A percentile compares a stretch with the other conserved stretches of the same genome.
Conservation (phyloP, 2,113 vertebrate genomes). For the Strigops habroptila region DNA sequence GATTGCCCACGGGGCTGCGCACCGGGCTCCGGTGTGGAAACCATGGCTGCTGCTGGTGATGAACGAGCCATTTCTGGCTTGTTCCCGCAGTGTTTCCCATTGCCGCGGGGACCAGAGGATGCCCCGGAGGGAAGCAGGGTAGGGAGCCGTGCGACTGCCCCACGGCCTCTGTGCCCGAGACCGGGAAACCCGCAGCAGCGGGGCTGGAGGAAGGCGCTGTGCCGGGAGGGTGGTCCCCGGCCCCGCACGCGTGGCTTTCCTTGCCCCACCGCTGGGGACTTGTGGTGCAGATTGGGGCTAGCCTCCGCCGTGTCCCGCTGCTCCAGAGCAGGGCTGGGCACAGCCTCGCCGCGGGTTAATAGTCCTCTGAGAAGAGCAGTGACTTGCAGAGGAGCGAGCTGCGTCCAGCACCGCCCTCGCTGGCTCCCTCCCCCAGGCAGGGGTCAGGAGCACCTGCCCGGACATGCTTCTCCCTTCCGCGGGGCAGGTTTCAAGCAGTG, state of each 20-base stretch:
- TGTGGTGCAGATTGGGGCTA: rapidly evolving
- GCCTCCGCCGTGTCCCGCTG: neutral
- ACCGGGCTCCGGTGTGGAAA: rapidly evolving
- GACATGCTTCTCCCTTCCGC: neutral
- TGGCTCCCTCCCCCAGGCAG: neutral
- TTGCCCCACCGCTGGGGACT: neutral
- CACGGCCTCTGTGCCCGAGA: rapidly evolving
- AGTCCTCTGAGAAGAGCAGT: neutral
- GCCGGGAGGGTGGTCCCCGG: neutral
- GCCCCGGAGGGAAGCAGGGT: neutral
- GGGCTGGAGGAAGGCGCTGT: neutral
- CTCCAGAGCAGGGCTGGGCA: neutral
- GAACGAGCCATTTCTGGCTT: neutral
- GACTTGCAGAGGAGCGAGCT: neutral
- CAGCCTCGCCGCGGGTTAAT: rapidly evolving
- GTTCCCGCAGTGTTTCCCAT: neutral
- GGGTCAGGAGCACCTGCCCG: neutral
- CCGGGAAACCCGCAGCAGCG: neutral
- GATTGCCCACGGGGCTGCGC: neutral
- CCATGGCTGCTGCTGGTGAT: rapidly evolving
- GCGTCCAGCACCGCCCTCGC: neutral
- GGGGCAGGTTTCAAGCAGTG: neutral
- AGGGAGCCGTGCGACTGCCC: rapidly evolving
- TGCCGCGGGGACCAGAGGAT: neutral
- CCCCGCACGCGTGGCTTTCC: neutral